Conservation (phyloP, 1,140 invertebrate species). For the Achatina immaculata region DNA sequence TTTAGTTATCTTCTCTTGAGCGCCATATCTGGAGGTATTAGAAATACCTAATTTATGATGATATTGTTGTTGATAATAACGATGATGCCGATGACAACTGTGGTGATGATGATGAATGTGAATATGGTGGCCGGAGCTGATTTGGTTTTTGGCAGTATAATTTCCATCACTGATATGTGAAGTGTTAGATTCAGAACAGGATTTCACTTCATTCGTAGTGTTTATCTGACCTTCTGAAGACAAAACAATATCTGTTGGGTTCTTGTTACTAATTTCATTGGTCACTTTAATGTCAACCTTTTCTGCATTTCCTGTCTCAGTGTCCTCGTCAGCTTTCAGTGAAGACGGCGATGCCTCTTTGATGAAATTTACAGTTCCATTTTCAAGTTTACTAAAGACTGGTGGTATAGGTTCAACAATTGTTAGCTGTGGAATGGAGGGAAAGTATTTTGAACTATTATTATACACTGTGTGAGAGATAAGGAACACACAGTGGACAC, state of each 20-base stretch:
- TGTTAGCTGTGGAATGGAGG: not conserved
- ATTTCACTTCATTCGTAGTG: not conserved
- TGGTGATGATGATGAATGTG: conserved; percentile 17
- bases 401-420: not conserved
- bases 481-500: no score
- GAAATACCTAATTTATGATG: not conserved
- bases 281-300: not conserved
- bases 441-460: not conserved
- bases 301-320: not conserved
- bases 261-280: not conserved
- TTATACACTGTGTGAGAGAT: no score
- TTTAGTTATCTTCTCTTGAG: conserved; percentile 11
- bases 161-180: not conserved
- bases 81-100: not conserved
- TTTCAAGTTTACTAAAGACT: not conserved
- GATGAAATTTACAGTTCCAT: not conserved
- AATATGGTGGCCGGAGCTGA: not conserved
- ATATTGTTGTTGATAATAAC: not conserved
- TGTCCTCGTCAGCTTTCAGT: not conserved
- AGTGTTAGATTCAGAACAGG: not conserved
- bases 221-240: no score
- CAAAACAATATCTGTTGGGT: not conserved
- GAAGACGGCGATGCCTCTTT: not conserved
- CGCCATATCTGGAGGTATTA: not conserved
- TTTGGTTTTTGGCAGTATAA: not conserved